Conservation (phyloP, 2,888 invertebrate species). For the Sialis lutaria region DNA sequence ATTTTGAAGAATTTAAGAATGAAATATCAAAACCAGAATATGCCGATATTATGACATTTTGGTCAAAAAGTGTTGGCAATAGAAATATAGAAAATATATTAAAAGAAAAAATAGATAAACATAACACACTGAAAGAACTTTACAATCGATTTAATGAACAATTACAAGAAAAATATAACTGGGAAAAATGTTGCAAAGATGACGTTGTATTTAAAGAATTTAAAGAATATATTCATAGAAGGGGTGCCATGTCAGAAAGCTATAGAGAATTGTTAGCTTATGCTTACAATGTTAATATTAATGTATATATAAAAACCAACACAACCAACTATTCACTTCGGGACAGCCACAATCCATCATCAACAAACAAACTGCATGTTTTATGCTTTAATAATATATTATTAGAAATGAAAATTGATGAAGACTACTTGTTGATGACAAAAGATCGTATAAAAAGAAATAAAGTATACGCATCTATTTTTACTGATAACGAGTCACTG, state of each 20-base stretch:
- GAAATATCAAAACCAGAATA: neutral
- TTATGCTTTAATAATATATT: conserved; percentile 4
- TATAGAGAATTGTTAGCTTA: conserved; percentile 10
- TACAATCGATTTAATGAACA: neutral
- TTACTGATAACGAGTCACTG: too few species aligned
- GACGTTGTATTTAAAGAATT: conserved; percentile 7
- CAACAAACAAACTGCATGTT: conserved; percentile 5
- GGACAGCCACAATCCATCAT: conserved; percentile 9
- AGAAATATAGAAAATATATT: neutral
- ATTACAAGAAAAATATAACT: conserved; percentile 1
- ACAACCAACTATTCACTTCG: neutral
- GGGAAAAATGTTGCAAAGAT: conserved; percentile 5
- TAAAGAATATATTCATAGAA: conserved; percentile 6
- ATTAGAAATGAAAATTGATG: conserved; percentile 7
- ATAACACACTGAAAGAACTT: neutral
- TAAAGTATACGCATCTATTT: conserved; percentile 2
- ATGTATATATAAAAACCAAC: conserved; percentile 7
- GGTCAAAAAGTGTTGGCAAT: too few species aligned
- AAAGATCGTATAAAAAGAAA: conserved; percentile 7
- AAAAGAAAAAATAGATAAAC: neutral
- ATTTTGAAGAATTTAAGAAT: neutral
- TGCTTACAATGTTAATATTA: conserved; percentile 8
- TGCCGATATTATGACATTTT: too few species aligned
- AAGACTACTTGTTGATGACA: conserved; percentile 8
- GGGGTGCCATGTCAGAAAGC: conserved; percentile 8